Evolutionary conservation across 2,797 vertebrate genomes (phyloP).

Genomic region (Falco peregrinus): DNA sequence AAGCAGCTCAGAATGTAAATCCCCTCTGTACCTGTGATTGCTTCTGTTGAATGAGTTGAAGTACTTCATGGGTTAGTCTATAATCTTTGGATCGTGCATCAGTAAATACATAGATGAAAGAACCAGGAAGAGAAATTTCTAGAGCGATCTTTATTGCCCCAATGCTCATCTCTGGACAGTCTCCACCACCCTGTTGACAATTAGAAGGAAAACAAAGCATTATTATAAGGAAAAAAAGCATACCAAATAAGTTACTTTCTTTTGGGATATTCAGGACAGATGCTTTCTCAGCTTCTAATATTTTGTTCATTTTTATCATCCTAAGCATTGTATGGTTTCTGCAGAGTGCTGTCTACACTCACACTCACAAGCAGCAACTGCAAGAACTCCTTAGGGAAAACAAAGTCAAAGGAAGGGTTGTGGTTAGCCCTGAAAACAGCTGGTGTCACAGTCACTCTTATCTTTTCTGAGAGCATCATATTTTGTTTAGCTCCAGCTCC

Average conservation of each 20-base stretch:
- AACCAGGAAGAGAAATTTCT: constrained; percentile 96
- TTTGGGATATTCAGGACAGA: neutral
- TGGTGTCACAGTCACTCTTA: accelerated
- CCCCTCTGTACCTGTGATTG: constrained; percentile 89
- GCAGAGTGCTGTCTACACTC: neutral
- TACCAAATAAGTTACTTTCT: neutral
- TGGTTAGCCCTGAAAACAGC: neutral
- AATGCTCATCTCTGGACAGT: constrained; percentile 99
- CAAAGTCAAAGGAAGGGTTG: neutral
- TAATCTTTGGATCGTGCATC: constrained; percentile 98
- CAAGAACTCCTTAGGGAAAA: neutral
- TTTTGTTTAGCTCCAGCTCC: neutral
- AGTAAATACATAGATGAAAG: constrained; percentile 97
- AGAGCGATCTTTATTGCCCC: constrained; percentile 98
- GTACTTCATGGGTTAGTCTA: constrained; percentile 89
- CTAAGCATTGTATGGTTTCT: neutral
- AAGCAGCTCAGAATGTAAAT: neutral
- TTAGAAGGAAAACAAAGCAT: neutral
- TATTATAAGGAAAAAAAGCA: neutral
- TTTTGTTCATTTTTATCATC: neutral
- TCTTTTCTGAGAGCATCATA: neutral
- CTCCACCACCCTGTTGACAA: constrained; percentile 90
- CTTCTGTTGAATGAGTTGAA: constrained; percentile 98
- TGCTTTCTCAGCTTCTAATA: neutral
- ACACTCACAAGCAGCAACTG: neutral